Base-by-base conservation (phyloP, 2,113 vertebrate species). In the Cepphus grylle region DNA sequence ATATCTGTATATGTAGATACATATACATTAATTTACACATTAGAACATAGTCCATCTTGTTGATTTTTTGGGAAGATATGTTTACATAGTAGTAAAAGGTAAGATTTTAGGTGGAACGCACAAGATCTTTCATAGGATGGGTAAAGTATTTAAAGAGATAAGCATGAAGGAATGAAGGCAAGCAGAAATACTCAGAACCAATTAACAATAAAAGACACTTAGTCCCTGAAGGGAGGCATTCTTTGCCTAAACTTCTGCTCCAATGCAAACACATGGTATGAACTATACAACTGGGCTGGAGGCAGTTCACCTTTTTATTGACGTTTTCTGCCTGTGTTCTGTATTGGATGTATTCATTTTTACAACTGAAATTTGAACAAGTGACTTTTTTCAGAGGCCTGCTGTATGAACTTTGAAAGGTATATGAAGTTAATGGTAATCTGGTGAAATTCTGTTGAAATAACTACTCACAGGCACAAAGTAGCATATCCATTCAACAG, bases 371-470 rank as follows among this genome's bases (percentile, higher is more conserved):
- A 69, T 18, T 45, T 62, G 38, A 55, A 62, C 9, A 82, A 84
- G 17, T 38, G 15, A 76, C 65, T 58, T 70, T 52, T 56, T 81
- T 88, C 26, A 65, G 34, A 88, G 30, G 53, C 29, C 32, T 67
- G 40, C 36, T 81, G 11, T 67, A 82, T 55, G 74, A 82, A 76
- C 90, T 94, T 88, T 86, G 52, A 92, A 71, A 85, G 47, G 47
- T 49, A 49, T 49, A 22, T 49, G 45, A 12, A 49, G 25, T 62
- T 94, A 93, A 49, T 42, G 42, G 56, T 78, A 8, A 12, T 63
- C 66, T 85, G 70, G 38, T 74, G 61, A 86, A 79, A 79, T 69
- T 90, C 62, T 59, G 22, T 42, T 76, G 38, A 95, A 71, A 82
- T 59, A 67, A 74, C 42, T 74, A 45, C 34, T 85, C 29, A 72